Percentiles rank a stretch among this genome's conserved stretches.
These are phyloP conservation scores for Listronotus bonariensis DNA, from an alignment of 1,140 invertebrate genomes.

Conservation along the genomic window DNA sequence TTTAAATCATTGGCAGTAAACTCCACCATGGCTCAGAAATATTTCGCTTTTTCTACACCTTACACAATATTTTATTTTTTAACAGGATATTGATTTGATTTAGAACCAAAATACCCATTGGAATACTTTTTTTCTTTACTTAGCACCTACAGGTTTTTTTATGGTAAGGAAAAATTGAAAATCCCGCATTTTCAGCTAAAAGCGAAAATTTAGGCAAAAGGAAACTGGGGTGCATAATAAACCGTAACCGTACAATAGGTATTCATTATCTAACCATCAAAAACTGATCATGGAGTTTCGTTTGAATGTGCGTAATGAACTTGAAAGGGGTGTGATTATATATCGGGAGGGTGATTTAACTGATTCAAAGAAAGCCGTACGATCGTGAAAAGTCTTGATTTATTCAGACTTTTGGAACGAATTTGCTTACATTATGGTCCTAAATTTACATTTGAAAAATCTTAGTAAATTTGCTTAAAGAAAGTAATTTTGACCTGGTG, in stretches of 20 bases:
- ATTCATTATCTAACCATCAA: slow-evolving; percentile 4
- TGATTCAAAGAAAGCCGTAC: slow-evolving; percentile 13
- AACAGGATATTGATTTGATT: too few species aligned
- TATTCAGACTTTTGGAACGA: not conserved
- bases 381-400: slow-evolving; percentile 24
- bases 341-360: slow-evolving; percentile 14
- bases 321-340: slow-evolving; percentile 28
- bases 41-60: too few species aligned
- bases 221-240: not conserved
- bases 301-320: slow-evolving; percentile 29
- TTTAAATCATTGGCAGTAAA: too few species aligned
- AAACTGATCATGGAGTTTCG: slow-evolving; percentile 15
- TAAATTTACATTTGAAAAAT: too few species aligned
- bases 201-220: not conserved
- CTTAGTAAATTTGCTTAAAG: too few species aligned
- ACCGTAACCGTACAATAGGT: not conserved
- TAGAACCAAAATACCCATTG: too few species aligned
- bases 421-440: too few species aligned
- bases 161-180: not conserved
- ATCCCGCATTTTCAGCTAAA: not conserved
- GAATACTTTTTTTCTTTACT: too few species aligned
- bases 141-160: too few species aligned
- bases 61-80: too few species aligned
- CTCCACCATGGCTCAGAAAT: too few species aligned
- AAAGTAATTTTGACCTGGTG: too few species aligned